A percentile compares a stretch with the other conserved stretches of the same genome.
phyloP scores from a whole-genome alignment of 2,888 invertebrate species.

The Coleophora flavipennella region DNA sequence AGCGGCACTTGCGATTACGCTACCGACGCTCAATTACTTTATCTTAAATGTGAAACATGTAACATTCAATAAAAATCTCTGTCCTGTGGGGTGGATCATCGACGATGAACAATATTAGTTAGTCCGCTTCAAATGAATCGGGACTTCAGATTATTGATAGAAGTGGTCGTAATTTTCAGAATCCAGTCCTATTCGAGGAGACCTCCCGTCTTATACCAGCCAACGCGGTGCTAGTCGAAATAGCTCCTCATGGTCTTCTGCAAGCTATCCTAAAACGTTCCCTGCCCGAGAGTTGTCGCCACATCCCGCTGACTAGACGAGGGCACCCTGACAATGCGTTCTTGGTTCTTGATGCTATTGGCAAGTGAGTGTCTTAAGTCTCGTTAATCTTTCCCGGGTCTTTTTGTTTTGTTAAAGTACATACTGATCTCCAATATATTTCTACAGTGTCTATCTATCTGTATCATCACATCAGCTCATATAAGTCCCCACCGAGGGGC shows the following conservation, averaged over 20 bases:
- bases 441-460: too few species aligned
- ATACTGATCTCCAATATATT: too few species aligned
- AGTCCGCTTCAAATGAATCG: not conserved
- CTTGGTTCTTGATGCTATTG: slow-evolving; percentile 73
- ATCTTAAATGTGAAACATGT: not conserved
- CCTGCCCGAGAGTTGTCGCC: slow-evolving; percentile 72
- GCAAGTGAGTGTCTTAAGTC: slow-evolving; percentile 63
- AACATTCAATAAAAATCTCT: too few species aligned
- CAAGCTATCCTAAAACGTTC: slow-evolving; percentile 90
- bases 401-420: too few species aligned
- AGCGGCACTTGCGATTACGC: too few species aligned
- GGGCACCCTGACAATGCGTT: slow-evolving; percentile 73
- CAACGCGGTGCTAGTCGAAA: slow-evolving; percentile 86
- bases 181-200: slow-evolving; percentile 85
- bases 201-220: slow-evolving; percentile 81
- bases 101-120: not conserved
- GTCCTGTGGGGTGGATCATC: too few species aligned
- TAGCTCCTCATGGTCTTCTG: slow-evolving; percentile 91
- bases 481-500: too few species aligned
- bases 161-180: slow-evolving; percentile 28
- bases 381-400: not conserved
- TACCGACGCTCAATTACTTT: not conserved
- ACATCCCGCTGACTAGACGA: slow-evolving; percentile 82
- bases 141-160: not conserved
- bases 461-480: too few species aligned